Evolutionary conservation across 2,888 invertebrate genomes (phyloP), one percentile per base, ranked within the genome.

Genomic region (Pandemis heparana): DNA sequence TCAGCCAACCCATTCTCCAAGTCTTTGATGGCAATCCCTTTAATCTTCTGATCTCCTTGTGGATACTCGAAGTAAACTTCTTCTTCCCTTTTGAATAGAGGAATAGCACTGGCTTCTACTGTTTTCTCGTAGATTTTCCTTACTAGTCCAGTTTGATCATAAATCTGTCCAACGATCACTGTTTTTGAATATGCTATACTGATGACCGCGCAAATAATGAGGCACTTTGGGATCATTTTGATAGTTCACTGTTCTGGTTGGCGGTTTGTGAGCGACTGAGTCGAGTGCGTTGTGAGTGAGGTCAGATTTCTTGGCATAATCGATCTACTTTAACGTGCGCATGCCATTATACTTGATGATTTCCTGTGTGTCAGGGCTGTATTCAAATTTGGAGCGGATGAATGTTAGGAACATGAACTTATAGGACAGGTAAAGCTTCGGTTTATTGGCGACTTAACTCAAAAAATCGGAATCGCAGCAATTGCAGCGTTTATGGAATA

Each of bases 11-110:
- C 89, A 75, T 92, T 91, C 0, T 94, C 91, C 81, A 91, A 51
- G 48, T 94, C 94, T 51, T 88, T 89, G 10, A 94, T 91, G 1
- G 91, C 89, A 0, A 94, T 90, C 0, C 94, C 94, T 77, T 93
- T 94, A 4, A 94, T 93, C 75, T 82, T 90, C 81, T 89, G 83
- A 39, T 89, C 87, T 67, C 83, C 86, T 12, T 79, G 59, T 23
- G 87, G 85, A 69, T 90, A 89, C 65, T 90, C 88, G 48, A 89
- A 91, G 6, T 76, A 77, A 0, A 92, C 75, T n/a, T 86, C 88
- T 23, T 92, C 82, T 16, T 87, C 89, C 0, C 92, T 76, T 41
- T 90, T 90, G 0, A 92, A 32, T 0, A 92, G 71, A 0, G 89
- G 91, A n/a, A 93, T 84, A 0, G 80, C 77, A 1, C 77, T 74